Percentiles rank a stretch among this genome's conserved stretches.
Evolutionary conservation across 1,140 invertebrate species (phyloP).

Genomic region (Yoshiicerus persimilis): DNA sequence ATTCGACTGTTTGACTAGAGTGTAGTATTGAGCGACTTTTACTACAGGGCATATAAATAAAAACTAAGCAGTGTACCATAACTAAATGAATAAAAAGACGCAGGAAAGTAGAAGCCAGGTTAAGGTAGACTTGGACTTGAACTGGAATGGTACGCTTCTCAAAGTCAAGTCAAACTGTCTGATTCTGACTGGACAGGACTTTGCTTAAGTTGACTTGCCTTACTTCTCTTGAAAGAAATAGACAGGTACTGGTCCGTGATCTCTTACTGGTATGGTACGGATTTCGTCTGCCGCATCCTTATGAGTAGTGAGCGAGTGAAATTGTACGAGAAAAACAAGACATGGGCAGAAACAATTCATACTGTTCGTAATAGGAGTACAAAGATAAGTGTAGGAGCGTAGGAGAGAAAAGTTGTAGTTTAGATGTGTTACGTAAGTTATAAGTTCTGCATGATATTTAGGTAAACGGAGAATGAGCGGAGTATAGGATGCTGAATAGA

Average conservation of each 20-base stretch:
- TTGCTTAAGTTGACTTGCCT: background rate
- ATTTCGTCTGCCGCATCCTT: background rate
- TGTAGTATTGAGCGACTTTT: background rate
- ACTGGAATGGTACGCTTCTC: background rate
- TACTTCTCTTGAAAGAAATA: background rate
- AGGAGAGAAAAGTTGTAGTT: background rate
- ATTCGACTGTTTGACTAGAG: background rate
- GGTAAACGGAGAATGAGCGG: background rate
- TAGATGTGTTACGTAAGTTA: background rate
- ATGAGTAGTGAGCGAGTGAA: background rate
- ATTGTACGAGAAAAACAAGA: background rate
- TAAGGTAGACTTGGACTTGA: background rate
- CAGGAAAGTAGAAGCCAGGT: background rate
- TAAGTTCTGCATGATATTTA: background rate
- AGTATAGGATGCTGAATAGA: background rate
- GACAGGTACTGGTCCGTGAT: background rate
- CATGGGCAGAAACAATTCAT: background rate
- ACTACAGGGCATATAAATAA: background rate
- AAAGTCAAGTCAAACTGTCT: background rate
- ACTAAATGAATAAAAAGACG: background rate
- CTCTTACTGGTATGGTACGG: background rate
- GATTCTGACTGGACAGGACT: slow-evolving; percentile 3
- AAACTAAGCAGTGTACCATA: background rate
- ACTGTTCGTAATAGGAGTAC: background rate
- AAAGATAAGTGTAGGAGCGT: background rate